Percentiles rank a stretch among this genome's conserved stretches.
phyloP scores from a whole-genome alignment of 2,888 invertebrate species.

The Papilio demoleus region DNA sequence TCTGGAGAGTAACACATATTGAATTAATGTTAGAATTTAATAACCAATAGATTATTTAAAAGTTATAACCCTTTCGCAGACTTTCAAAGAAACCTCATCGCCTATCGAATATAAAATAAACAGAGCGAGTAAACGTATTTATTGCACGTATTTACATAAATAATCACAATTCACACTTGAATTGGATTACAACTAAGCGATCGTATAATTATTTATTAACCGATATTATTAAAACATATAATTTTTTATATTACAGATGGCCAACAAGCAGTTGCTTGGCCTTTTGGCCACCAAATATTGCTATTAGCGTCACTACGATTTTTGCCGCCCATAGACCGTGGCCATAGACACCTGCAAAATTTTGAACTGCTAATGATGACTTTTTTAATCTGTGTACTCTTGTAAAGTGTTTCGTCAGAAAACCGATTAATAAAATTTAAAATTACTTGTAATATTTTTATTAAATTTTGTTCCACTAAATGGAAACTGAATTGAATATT shows the following conservation, averaged over 20 bases:
- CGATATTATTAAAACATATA: no score
- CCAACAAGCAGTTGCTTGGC: no score
- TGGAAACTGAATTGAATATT: conserved; percentile 14
- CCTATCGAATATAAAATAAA: conserved; percentile 3
- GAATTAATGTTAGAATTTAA: no score
- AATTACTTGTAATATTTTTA: neutral
- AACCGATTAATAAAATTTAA: neutral
- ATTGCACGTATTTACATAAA: neutral
- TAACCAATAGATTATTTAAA: neutral
- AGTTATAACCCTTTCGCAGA: neutral
- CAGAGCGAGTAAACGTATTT: neutral
- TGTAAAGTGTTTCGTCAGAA: neutral
- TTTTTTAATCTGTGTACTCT: neutral
- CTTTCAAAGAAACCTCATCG: no score
- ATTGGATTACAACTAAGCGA: neutral
- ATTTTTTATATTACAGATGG: no score
- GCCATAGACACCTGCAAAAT: neutral
- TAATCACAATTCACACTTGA: conserved; percentile 7
- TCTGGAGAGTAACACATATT: conserved; percentile 63
- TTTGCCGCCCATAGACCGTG: no score
- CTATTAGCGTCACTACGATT: no score
- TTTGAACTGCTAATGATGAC: neutral
- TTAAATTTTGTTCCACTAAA: neutral
- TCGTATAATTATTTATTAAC: conserved; percentile 17
- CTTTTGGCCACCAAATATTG: no score